Evolutionary conservation across 2,113 vertebrate genomes (phyloP), one percentile per base, ranked within the genome.

Genomic region (Mustela nigripes): DNA sequence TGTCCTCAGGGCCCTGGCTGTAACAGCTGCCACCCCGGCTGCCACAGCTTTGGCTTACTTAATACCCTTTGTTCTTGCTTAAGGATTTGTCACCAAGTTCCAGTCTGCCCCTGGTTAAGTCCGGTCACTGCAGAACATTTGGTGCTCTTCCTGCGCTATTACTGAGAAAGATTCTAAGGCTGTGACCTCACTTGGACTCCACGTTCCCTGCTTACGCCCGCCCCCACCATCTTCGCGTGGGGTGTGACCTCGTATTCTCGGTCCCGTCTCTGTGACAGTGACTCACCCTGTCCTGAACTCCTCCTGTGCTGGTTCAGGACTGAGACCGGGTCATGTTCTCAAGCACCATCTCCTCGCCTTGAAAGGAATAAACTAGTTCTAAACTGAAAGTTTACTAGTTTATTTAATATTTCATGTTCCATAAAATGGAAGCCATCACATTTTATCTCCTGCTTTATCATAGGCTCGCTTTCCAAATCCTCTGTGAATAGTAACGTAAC

Each of bases 1-100:
- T 0, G 19, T 80, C 26, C 98, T 98, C 98, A 94, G 95, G 96
- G 94, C 82, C n/a, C 87, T 97, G 96, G 97, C 89, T 98, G 98
- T 58, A 73, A 28, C 83, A 82, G 97, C 97, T 95, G 91, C 89
- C 67, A 91, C 95, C 56, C 10, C 12, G 11, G 1, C 69, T 86
- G 88, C 36, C 79, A 4, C 42, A 73, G 89, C 95, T 79, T 87
- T 76, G 97, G 19, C 95, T 94, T 78, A 5, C 95, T 94, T 81
- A 5, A 28, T 28, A 11, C 19, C 0, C 0, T 93, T 80, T 53
- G 5, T 24, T 74, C 48, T 33, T 28, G 33, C 26, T 73, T 26
- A 58, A 50, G 48, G 48, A 83, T 19, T 56, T 81, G 45, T 87
- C 82, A 69, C 95, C 28, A 45, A 4, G 36, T n/a, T 86, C 50